Conservation (phyloP, 2,888 invertebrate species). For the Thecophora atra region DNA sequence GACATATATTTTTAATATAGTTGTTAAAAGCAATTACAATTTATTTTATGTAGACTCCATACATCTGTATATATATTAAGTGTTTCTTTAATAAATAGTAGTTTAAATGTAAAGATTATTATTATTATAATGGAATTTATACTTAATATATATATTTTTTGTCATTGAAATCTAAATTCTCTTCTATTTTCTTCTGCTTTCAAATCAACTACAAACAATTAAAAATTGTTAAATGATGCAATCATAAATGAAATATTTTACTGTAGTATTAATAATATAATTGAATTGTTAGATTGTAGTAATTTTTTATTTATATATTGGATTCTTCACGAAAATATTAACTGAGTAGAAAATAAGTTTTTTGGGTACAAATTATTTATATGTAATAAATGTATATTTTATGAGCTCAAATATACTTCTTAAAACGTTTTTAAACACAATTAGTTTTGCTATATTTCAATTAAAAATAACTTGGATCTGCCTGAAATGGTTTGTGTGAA, state of each 20-base stretch:
- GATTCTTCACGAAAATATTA: background rate
- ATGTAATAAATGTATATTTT: no score
- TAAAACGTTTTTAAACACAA: no score
- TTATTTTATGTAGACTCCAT: constrained; percentile 6
- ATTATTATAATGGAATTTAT: constrained; percentile 24
- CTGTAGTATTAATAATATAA: no score
- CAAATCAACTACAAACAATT: background rate
- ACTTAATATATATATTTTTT: constrained; percentile 37
- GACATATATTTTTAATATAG: constrained; percentile 21
- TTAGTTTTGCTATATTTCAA: no score
- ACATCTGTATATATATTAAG: constrained; percentile 10
- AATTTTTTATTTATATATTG: background rate
- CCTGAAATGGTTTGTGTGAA: no score
- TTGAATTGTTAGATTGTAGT: no score
- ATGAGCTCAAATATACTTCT: no score
- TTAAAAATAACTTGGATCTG: no score
- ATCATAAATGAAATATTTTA: background rate
- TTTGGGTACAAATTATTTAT: no score
- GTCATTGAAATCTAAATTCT: constrained; percentile 16
- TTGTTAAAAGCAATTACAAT: constrained; percentile 12
- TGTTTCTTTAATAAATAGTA: constrained; percentile 9
- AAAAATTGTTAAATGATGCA: background rate
- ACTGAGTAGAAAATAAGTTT: no score
- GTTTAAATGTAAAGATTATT: no score
- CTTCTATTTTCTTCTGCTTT: constrained; percentile 26